Evolutionary conservation across 2,797 vertebrate species (phyloP), one percentile per base, ranked within the genome.

Genomic region (Parotocinclus haroldoi): DNA sequence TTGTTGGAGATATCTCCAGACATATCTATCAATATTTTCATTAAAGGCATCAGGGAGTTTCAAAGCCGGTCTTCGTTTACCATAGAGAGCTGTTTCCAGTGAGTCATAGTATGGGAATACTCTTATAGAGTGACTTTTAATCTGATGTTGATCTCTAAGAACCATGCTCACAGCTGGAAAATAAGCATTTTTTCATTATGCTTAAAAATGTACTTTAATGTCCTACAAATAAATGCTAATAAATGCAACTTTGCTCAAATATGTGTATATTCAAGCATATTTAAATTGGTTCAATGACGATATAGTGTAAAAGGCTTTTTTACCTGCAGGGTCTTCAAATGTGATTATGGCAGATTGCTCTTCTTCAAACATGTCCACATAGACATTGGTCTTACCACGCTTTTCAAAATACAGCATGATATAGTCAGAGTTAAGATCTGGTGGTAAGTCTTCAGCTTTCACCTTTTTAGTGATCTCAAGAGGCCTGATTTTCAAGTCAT

Each of bases 81-180:
- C 94, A 61, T 95, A 97, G 0, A 98, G 81, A 17, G 91, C 90
- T n/a, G 77, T 76, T 65, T 84, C 89, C 84, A 96, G 71, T 0
- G 88, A 88, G 12, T 71, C 1, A 10, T 92, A 94, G 77, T 91
- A 96, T 4, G 91, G 93, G 74, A 92, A 92, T 58, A 95, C 88
- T 63, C 62, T 90, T 58, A 98, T 67, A 0, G 82, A 80, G 18
- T 81, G 75, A 18, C 82, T 75, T 54, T 77, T 77, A 63, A 95
- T 80, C 0, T 7, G 18, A 78, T 92, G 93, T 39, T 89, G 83
- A 77, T 78, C 87, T 73, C 78, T 71, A 66, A 91, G 39, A 68
- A 94, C 71, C 66, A 64, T 83, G 13, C 74, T 73, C 63, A 90
- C 83, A 84, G 76, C 94, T 98, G 78, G 37, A 78, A 81, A 13